Evolutionary conservation across 2,888 invertebrate genomes (phyloP), one percentile per base, ranked within the genome.

Genomic region (Chromoteleia sp.): DNA sequence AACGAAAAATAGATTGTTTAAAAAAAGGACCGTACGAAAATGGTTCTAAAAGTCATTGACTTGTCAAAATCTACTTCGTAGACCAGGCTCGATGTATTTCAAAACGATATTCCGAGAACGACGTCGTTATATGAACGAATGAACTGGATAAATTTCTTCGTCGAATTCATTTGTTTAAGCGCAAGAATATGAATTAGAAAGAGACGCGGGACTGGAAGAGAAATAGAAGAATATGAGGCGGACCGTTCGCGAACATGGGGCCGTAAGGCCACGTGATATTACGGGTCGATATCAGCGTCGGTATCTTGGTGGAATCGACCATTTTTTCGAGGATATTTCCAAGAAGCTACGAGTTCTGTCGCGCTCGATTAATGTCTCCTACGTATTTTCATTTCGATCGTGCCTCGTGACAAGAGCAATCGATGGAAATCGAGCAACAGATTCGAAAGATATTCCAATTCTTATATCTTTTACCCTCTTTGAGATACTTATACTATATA

Each of bases 301-400:
- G 68, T 70, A 77, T 78, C 78, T 78, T 41, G 50, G 14, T 7
- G 58, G 61, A 73, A 80, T 75, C 56, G 36, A 67, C 68, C 52
- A 79, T 65, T 45, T 73, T 73, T 80, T 75, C 63, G 52, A 75
- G 17, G 43, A 73, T 59, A 80, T 80, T 80, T 80, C 80, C 63
- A 74, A 75, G 80, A 74, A 79, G 74, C 79, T 74, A 68, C 74
- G 73, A 74, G 79, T 74, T 68, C 79, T 79, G 79, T 79, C 79
- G 74, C 68, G 54, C 68, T 74, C 68, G 74, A 79, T 79, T 79
- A 79, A 79, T 79, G 79, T 74, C 79, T 79, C 74, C 67, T 52
- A 61, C 61, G 54, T 74, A 79, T 67, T 79, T 79, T 68, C 71
- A 67, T 65, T 65, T 68, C 73, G 65, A 78, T 79, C 54, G 48